Evolutionary conservation across 2,888 invertebrate species (phyloP).

Genomic region (Drosophila gaucha): DNA sequence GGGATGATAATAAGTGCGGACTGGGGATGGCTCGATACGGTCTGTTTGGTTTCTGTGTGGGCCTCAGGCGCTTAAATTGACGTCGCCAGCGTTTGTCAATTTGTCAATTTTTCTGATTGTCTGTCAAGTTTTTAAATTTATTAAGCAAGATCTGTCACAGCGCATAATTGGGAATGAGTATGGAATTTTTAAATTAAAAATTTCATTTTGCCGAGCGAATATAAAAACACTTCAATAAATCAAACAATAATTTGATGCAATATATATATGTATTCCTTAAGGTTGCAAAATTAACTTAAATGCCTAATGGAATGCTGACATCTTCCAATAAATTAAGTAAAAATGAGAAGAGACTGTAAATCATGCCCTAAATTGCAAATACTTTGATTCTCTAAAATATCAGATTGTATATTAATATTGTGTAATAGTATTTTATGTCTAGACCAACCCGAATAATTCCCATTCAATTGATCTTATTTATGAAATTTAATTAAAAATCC

Average conservation of each 20-base stretch:
- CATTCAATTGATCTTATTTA: no score
- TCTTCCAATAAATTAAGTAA: no score
- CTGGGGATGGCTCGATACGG: constrained; percentile 5
- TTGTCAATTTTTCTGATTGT: constrained; percentile 64
- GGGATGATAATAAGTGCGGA: neutral
- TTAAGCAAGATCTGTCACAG: constrained; percentile 50
- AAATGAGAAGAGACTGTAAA: neutral
- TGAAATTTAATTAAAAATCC: no score
- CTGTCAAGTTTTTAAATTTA: constrained; percentile 54
- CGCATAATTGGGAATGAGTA: constrained; percentile 18
- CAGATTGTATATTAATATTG: neutral
- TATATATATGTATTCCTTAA: neutral
- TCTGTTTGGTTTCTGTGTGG: constrained; percentile 46
- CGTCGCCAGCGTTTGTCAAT: constrained; percentile 53
- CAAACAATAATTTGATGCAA: constrained; percentile 20
- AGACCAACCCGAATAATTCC: no score
- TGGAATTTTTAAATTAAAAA: constrained; percentile 37
- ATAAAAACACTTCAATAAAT: constrained; percentile 24
- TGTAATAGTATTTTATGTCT: no score
- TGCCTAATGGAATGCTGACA: no score
- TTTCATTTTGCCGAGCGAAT: constrained; percentile 2
- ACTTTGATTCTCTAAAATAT: neutral
- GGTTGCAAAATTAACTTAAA: neutral
- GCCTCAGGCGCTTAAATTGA: constrained; percentile 37
- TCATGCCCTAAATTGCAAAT: no score